phyloP scores from a whole-genome alignment of 1,140 invertebrate species.

The Steinernema khuongi region DNA sequence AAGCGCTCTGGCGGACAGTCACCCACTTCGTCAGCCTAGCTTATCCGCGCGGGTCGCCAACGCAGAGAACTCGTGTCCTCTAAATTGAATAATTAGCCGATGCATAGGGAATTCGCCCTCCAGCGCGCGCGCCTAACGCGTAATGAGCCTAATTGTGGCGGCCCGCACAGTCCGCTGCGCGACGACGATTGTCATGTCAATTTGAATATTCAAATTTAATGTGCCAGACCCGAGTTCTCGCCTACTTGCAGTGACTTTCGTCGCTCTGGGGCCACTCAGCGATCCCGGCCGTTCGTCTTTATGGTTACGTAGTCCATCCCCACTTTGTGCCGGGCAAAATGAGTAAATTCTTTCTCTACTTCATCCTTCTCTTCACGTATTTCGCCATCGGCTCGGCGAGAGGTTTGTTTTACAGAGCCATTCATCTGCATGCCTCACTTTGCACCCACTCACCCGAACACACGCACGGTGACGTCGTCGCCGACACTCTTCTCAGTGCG shows the following conservation, averaged over 20 bases:
- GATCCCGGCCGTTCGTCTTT: background rate
- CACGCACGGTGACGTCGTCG: background rate
- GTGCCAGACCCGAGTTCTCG: background rate
- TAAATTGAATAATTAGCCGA: conserved; percentile 15
- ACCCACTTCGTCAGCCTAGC: conserved; percentile 7
- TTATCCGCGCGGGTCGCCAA: background rate
- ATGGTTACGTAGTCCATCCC: background rate
- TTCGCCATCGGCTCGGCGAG: background rate
- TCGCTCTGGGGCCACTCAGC: background rate
- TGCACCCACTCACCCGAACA: background rate
- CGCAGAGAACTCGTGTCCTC: background rate
- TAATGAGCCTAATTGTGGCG: conserved; percentile 14
- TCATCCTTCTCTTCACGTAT: background rate
- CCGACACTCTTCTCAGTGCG: background rate
- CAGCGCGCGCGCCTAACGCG: conserved; percentile 11
- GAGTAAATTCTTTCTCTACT: conserved; percentile 13
- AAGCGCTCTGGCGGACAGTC: background rate
- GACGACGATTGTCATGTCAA: background rate
- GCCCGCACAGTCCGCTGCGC: background rate
- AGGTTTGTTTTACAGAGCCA: background rate
- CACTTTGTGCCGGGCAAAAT: background rate
- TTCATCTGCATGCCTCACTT: background rate
- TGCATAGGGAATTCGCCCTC: conserved; percentile 6
- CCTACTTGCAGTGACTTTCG: conserved; percentile 5
- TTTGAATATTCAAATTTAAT: conserved; percentile 6